Conservation (phyloP, 2,797 vertebrate species). For the Pseudocheirus occidentalis region DNA sequence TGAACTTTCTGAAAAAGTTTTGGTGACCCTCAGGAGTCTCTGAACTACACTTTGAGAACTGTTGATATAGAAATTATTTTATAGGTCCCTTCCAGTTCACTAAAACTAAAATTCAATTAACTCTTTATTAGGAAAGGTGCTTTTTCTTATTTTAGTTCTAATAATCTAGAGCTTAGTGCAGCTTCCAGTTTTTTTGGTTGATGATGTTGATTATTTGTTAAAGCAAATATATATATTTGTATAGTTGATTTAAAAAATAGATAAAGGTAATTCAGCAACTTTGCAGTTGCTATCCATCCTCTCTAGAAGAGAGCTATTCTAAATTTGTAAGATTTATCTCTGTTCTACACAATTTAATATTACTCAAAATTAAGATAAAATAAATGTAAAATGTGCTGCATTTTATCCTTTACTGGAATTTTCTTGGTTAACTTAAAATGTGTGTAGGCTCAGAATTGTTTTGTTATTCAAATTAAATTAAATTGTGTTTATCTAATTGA, state of each 20-base stretch:
- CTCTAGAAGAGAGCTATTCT: background rate
- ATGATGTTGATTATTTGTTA: background rate
- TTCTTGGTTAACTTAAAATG: constrained; percentile 1
- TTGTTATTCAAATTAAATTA: background rate
- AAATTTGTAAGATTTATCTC: background rate
- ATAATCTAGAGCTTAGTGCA: background rate
- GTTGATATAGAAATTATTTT: background rate
- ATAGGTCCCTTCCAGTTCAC: background rate
- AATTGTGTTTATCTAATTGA: constrained; percentile 2
- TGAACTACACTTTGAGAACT: background rate
- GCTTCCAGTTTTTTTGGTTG: background rate
- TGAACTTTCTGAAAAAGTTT: background rate
- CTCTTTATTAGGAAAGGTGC: background rate
- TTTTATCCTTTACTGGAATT: constrained; percentile 15
- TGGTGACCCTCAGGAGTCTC: background rate
- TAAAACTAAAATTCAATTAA: background rate
- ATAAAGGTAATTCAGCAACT: background rate
- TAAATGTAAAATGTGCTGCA: constrained; percentile 11
- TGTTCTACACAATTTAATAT: background rate
- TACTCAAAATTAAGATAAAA: constrained; percentile 43
- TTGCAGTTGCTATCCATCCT: background rate
- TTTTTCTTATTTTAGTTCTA: background rate
- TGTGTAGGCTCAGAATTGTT: background rate
- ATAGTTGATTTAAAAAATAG: background rate
- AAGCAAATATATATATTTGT: background rate